Evolutionary conservation across 1,140 invertebrate species (phyloP).

Genomic region (Euwallacea fornicatus): DNA sequence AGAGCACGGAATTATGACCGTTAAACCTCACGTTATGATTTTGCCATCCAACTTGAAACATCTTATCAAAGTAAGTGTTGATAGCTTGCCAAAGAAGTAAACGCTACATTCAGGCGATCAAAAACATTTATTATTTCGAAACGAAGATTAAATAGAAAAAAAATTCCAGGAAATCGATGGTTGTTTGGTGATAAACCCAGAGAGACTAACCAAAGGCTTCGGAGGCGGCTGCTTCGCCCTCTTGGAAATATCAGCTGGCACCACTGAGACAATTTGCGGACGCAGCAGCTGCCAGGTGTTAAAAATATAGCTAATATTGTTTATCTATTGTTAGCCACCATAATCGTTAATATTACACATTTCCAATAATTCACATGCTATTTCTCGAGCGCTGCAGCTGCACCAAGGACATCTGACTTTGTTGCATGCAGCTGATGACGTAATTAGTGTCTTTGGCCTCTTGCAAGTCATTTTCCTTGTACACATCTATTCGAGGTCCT

Average conservation of each 20-base stretch:
- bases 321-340: background rate
- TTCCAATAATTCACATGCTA: too few species aligned
- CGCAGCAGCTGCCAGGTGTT: constrained; percentile 42
- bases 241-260: constrained; percentile 47
- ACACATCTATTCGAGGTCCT: constrained; percentile 42
- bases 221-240: constrained; percentile 62
- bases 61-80: constrained; percentile 71
- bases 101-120: background rate
- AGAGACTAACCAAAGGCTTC: constrained; percentile 72
- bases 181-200: constrained; percentile 83
- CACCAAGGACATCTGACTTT: constrained; percentile 9
- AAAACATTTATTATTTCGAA: constrained; percentile 17
- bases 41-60: constrained; percentile 81
- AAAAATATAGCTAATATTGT: constrained; percentile 37
- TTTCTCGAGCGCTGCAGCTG: background rate
- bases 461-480: constrained; percentile 42
- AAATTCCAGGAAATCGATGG: constrained; percentile 67
- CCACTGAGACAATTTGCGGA: constrained; percentile 28
- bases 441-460: constrained; percentile 48
- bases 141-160: constrained; percentile 7
- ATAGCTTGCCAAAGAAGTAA: constrained; percentile 18
- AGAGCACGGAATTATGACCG: constrained; percentile 65
- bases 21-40: constrained; percentile 79
- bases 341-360: too few species aligned
- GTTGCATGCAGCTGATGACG: constrained; percentile 43